A percentile compares a stretch with the other conserved stretches of the same genome.
Evolutionary conservation across 1,140 invertebrate species (phyloP).

Genomic region (Triops longicaudatus): DNA sequence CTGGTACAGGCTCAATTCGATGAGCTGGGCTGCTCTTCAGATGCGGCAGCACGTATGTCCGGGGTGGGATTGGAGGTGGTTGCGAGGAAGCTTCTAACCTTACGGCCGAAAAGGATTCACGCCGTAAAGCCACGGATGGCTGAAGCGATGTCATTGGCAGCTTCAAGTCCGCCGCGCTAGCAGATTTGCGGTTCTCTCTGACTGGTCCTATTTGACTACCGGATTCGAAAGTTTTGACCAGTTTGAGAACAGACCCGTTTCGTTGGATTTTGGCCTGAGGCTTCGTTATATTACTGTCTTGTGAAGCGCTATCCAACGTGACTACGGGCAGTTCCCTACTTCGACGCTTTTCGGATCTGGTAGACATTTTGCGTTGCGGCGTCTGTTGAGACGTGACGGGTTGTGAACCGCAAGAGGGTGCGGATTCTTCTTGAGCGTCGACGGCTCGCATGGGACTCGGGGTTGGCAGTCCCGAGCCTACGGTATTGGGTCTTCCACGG

Average conservation of each 20-base stretch:
- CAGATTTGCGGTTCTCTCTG: not conserved
- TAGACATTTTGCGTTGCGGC: not conserved
- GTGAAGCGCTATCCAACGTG: not conserved
- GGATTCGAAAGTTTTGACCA: slow-evolving; percentile 17
- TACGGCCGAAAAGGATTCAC: not conserved
- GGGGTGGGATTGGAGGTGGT: not conserved
- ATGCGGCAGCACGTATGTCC: not conserved
- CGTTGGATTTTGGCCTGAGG: not conserved
- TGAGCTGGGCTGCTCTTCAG: not conserved
- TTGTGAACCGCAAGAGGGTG: slow-evolving; percentile 18
- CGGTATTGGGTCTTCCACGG: slow-evolving; percentile 37
- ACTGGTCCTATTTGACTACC: not conserved
- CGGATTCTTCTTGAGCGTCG: slow-evolving; percentile 24
- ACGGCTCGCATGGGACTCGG: slow-evolving; percentile 30
- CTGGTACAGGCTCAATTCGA: not conserved
- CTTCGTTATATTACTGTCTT: not conserved
- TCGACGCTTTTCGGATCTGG: slow-evolving; percentile 18
- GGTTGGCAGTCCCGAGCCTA: slow-evolving; percentile 35
- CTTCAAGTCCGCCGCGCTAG: not conserved
- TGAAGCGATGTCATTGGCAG: not conserved
- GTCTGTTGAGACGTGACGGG: slow-evolving; percentile 16
- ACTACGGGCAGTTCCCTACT: not conserved
- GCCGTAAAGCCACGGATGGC: not conserved
- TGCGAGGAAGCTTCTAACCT: not conserved
- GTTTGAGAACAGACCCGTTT: slow-evolving; percentile 17